phyloP scores from a whole-genome alignment of 2,113 vertebrate genomes.

The Tympanuchus pallidicinctus region DNA sequence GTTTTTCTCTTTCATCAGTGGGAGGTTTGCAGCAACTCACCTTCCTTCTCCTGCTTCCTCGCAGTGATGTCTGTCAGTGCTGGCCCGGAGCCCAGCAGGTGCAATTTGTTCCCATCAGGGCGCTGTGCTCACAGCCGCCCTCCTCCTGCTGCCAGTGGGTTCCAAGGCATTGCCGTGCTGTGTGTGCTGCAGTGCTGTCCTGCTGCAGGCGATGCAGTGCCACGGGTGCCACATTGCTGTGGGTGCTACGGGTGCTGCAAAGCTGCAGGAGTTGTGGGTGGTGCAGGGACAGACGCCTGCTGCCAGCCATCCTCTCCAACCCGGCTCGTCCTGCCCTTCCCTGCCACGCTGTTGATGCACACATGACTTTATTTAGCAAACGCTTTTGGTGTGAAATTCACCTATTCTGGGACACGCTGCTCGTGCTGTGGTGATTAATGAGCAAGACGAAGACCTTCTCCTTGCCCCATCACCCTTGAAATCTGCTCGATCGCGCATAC shows the following conservation, averaged over 20 bases:
- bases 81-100: not conserved
- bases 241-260: not conserved
- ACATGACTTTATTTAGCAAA: not conserved
- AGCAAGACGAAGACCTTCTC: not conserved
- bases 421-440: not conserved
- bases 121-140: not conserved
- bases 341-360: accelerated
- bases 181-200: not conserved
- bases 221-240: accelerated
- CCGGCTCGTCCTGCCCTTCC: too few species aligned
- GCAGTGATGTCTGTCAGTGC: not conserved
- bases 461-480: not conserved
- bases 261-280: not conserved
- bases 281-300: not conserved
- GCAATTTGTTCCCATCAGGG: not conserved
- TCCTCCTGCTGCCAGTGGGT: not conserved
- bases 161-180: not conserved
- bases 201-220: too few species aligned
- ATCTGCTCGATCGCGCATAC: not conserved
- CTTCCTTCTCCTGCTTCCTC: not conserved
- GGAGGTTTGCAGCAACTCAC: not conserved
- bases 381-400: not conserved
- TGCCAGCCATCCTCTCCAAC: too few species aligned
- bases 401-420: not conserved
- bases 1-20: not conserved